phyloP scores from a whole-genome alignment of 2,797 vertebrate genomes.

The Morus bassanus region DNA sequence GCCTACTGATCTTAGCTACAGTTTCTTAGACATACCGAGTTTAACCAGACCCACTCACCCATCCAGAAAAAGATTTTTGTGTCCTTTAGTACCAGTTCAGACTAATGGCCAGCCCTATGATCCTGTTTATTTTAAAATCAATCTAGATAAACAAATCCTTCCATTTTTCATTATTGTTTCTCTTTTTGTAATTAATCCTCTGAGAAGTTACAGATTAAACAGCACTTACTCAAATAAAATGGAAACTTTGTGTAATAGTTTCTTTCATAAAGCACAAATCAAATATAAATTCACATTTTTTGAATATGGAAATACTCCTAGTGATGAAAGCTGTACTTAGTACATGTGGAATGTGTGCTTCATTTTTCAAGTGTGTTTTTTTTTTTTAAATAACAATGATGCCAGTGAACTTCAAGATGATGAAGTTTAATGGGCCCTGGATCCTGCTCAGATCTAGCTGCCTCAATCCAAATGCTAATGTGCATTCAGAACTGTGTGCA shows the following conservation, averaged over 20 bases:
- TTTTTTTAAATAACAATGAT: slow-evolving; percentile 39
- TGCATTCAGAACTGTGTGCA: background rate
- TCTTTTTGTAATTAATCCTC: slow-evolving; percentile 59
- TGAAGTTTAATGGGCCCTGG: slow-evolving; percentile 65
- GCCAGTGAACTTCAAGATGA: slow-evolving; percentile 69
- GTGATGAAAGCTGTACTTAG: slow-evolving; percentile 68
- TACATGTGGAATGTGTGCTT: slow-evolving; percentile 67
- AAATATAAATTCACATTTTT: slow-evolving; percentile 51
- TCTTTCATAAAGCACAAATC: slow-evolving; percentile 60
- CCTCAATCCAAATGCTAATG: slow-evolving; percentile 42
- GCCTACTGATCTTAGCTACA: background rate
- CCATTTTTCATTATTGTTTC: slow-evolving; percentile 47
- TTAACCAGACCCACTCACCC: background rate
- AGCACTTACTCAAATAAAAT: slow-evolving; percentile 37
- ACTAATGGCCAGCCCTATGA: background rate
- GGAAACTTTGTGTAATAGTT: slow-evolving; percentile 38
- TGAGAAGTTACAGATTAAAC: slow-evolving; percentile 61
- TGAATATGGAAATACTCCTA: slow-evolving; percentile 62
- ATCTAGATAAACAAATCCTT: slow-evolving; percentile 47
- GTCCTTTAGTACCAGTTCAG: background rate
- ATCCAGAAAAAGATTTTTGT: background rate
- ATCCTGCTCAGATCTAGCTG: slow-evolving; percentile 57
- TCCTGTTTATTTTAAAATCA: slow-evolving; percentile 66
- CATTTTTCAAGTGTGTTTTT: slow-evolving; percentile 27
- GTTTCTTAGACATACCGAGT: background rate